A percentile compares a stretch with the other conserved stretches of the same genome.
Evolutionary conservation across 2,888 invertebrate species (phyloP).

Genomic region (Drosophila gaucha): DNA sequence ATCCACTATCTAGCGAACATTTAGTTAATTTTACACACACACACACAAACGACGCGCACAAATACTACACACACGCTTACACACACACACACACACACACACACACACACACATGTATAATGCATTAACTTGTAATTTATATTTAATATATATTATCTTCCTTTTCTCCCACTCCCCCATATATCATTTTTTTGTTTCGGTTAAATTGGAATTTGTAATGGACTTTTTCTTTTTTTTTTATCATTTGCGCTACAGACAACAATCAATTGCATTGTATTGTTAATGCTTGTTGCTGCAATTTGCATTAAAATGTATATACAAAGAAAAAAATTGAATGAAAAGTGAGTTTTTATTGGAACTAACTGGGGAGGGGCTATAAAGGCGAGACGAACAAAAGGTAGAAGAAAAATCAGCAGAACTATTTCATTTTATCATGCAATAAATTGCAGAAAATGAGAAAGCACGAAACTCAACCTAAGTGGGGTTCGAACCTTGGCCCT

Average conservation of each 20-base stretch:
- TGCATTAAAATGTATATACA: slow-evolving; percentile 67
- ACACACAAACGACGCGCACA: slow-evolving; percentile 16
- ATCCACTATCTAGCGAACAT: slow-evolving; percentile 35
- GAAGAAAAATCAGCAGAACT: too few relatives aligned
- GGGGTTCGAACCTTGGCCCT: too few relatives aligned
- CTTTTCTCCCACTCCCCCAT: not conserved
- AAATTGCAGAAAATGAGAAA: too few relatives aligned
- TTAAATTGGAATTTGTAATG: slow-evolving; percentile 59
- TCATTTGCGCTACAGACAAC: slow-evolving; percentile 21
- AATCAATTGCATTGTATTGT: slow-evolving; percentile 34
- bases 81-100: slow-evolving; percentile 6
- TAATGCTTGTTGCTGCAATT: slow-evolving; percentile 43
- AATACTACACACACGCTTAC: slow-evolving; percentile 7
- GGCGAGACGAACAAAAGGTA: too few relatives aligned
- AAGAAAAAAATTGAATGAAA: slow-evolving; percentile 29
- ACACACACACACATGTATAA: slow-evolving; percentile 19
- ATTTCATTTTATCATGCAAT: too few relatives aligned
- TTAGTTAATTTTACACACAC: slow-evolving; percentile 39
- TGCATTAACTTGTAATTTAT: slow-evolving; percentile 48
- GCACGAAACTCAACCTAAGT: too few relatives aligned
- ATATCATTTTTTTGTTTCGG: slow-evolving; percentile 33
- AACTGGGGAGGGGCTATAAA: not conserved
- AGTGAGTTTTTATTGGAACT: slow-evolving; percentile 7
- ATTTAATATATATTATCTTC: slow-evolving; percentile 34
- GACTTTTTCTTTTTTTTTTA: slow-evolving; percentile 21